phyloP scores from a whole-genome alignment of 1,140 invertebrate species.

The Aricia agestis region DNA sequence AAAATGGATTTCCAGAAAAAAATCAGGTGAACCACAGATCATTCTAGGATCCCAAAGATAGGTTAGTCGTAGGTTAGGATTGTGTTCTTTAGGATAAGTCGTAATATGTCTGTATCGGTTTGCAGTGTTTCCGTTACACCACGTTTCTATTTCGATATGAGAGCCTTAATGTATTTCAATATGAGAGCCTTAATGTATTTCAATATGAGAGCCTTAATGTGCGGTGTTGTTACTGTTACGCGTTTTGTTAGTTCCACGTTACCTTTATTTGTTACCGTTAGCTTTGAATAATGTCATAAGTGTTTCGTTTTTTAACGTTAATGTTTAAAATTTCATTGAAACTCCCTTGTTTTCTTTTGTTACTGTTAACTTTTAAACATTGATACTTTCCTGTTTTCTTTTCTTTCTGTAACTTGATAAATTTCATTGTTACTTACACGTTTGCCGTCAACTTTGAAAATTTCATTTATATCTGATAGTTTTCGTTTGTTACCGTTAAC shows the following conservation, averaged over 20 bases:
- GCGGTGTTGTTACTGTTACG: constrained; percentile 54
- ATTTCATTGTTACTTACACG: too few relatives aligned
- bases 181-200: constrained; percentile 27
- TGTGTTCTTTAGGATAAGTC: constrained; percentile 26
- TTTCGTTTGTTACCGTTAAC: too few relatives aligned
- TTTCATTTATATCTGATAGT: too few relatives aligned
- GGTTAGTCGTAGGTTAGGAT: constrained; percentile 39
- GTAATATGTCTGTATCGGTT: constrained; percentile 17
- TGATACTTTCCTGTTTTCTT: too few relatives aligned
- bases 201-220: constrained; percentile 58
- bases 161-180: constrained; percentile 19
- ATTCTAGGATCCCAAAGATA: constrained; percentile 45
- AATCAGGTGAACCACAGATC: constrained; percentile 2
- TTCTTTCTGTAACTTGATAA: too few relatives aligned
- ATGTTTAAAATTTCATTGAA: neutral
- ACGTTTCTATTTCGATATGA: constrained; percentile 8
- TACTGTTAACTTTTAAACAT: too few relatives aligned
- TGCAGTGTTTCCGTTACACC: neutral
- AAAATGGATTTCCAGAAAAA: neutral
- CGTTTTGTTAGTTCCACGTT: constrained; percentile 43
- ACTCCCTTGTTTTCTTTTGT: neutral
- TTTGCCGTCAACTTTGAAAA: too few relatives aligned
- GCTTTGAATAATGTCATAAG: constrained; percentile 14
- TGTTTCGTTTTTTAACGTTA: too few relatives aligned
- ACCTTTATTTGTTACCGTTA: constrained; percentile 30